Conservation (phyloP, 2,797 vertebrate genomes). For the Hippoglossus hippoglossus region DNA sequence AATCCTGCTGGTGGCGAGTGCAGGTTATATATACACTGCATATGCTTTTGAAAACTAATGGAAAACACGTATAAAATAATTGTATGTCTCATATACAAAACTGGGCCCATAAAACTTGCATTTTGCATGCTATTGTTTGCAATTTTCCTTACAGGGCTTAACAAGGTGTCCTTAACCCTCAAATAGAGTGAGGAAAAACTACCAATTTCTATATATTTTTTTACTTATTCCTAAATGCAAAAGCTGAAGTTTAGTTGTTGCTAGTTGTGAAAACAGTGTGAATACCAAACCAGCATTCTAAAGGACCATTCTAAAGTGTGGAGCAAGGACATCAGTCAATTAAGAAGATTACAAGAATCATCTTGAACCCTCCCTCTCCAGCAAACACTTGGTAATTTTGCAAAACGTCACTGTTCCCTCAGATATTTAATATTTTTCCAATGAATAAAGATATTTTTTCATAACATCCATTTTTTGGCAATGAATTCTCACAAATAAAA, state of each 20-base stretch:
- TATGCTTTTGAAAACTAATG: too few relatives aligned
- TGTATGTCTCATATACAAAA: too few relatives aligned
- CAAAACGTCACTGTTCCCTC: not conserved
- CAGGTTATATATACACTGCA: too few relatives aligned
- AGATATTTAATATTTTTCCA: not conserved
- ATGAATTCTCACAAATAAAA: not conserved
- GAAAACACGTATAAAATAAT: too few relatives aligned
- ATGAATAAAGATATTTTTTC: not conserved
- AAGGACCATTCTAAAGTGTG: too few relatives aligned
- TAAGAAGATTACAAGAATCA: not conserved
- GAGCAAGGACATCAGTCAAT: too few relatives aligned
- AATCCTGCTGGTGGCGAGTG: too few relatives aligned
- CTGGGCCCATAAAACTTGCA: too few relatives aligned
- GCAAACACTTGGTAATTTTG: not conserved
- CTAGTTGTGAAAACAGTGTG: not conserved
- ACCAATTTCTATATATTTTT: not conserved
- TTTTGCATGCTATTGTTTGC: too few relatives aligned
- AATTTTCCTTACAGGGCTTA: too few relatives aligned
- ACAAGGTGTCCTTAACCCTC: too few relatives aligned
- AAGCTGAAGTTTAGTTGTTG: not conserved
- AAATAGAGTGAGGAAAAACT: too few relatives aligned
- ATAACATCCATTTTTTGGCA: not conserved
- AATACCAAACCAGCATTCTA: not conserved
- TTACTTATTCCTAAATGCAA: not conserved
- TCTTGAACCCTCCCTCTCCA: not conserved